Conservation (phyloP, 2,113 vertebrate genomes). For the human region GRCh38 chr5:8947001-8947500, state of each 20-base stretch:
- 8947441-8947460: background rate
- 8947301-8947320: background rate
- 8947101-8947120: background rate
- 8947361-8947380: background rate
- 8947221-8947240: background rate
- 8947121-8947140: background rate
- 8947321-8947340: background rate
- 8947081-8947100: background rate
- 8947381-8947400: background rate
- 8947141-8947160: background rate
- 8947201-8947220: background rate
- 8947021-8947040: background rate
- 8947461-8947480: background rate
- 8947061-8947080: fast-evolving
- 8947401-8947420: background rate
- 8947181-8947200: background rate
- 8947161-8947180: background rate
- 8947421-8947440: background rate
- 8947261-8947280: background rate
- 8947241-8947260: background rate
- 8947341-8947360: background rate
- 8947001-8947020: background rate
- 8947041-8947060: background rate
- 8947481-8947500: background rate
- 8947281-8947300: background rate